Evolutionary conservation across 2,797 vertebrate species (phyloP), one percentile per base, ranked within the genome.

Genomic region (Cichlasoma orientale): DNA sequence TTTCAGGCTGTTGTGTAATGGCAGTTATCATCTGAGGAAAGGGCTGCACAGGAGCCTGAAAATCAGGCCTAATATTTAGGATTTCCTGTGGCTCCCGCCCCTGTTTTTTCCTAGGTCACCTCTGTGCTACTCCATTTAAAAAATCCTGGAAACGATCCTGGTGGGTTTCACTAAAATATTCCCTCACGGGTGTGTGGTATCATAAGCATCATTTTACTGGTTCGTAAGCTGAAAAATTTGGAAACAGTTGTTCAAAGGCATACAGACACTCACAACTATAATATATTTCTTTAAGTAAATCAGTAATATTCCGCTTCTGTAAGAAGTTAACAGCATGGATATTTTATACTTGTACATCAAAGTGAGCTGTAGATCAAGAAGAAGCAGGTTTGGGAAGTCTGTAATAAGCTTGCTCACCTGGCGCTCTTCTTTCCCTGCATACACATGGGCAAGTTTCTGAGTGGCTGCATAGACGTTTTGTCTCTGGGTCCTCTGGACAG

Each of bases 401-500:
- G 25, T 58, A 0, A 25, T 47, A 18, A 23, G 19, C 7, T 52
- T 19, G 66, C 90, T 66, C 71, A 96, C 95, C 93, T 92, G 87
- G 83, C 25, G 1, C 31, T 76, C 77, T 91, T 94, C 91, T 95
- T 96, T n/a, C 77, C 91, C 77, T 93, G 88, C 77, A 96, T 88
- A 55, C 87, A 91, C 53, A 91, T 27, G 16, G 90, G 57, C 68
- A 95, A 71, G 70, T 86, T 86, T 78, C 74, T 91, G 79, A 95
- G 90, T 0, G 93, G 92, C 82, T 83, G 81, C 4, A 50, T 70
- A 1, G 79, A 75, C 4, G 55, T 70, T 85, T 85, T 91, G 59
- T 89, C 89, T 80, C 71, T 91, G 38, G 78, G 16, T 38, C 75
- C 69, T 80, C 59, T 76, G 50, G 57, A 73, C 75, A 52, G 73